Conservation (phyloP, 2,888 invertebrate genomes). For the Dolichopus griseipennis region DNA sequence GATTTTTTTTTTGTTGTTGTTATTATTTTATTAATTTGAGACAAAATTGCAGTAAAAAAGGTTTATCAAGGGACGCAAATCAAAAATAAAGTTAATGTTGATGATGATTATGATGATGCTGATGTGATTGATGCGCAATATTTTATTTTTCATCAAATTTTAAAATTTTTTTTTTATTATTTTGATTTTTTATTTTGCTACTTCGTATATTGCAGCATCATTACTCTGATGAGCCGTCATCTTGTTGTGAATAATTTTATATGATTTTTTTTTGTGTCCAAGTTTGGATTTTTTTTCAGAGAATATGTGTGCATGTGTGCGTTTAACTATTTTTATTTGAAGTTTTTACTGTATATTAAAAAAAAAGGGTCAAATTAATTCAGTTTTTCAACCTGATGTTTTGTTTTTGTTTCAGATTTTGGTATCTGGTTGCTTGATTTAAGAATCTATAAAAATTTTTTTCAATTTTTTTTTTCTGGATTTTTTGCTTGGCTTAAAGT, state of each 20-base stretch:
- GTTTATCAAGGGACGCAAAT: too few species aligned
- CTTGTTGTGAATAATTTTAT: constrained; percentile 3
- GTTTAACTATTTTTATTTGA: neutral
- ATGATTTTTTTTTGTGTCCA: neutral
- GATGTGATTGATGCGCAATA: neutral
- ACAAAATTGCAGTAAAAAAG: too few species aligned
- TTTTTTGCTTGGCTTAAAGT: too few species aligned
- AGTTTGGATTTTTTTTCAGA: neutral
- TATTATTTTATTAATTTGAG: too few species aligned
- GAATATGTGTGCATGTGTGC: neutral
- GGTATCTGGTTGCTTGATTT: neutral
- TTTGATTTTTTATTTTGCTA: neutral
- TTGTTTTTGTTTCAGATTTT: neutral
- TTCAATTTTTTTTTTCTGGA: too few species aligned
- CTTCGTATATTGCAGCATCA: neutral
- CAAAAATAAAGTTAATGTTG: too few species aligned
- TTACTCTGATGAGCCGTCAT: constrained; percentile 6
- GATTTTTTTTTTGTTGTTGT: too few species aligned
- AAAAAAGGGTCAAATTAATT: neutral
- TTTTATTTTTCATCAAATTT: neutral
- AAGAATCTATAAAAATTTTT: neutral
- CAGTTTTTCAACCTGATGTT: neutral
- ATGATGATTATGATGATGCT: neutral
- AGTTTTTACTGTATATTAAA: neutral
- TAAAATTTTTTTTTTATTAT: neutral